Percentiles rank a stretch among this genome's conserved stretches.
These are phyloP conservation scores for Euglossa dilemma DNA, from an alignment of 1,140 invertebrate species.

Conservation along the genomic window DNA sequence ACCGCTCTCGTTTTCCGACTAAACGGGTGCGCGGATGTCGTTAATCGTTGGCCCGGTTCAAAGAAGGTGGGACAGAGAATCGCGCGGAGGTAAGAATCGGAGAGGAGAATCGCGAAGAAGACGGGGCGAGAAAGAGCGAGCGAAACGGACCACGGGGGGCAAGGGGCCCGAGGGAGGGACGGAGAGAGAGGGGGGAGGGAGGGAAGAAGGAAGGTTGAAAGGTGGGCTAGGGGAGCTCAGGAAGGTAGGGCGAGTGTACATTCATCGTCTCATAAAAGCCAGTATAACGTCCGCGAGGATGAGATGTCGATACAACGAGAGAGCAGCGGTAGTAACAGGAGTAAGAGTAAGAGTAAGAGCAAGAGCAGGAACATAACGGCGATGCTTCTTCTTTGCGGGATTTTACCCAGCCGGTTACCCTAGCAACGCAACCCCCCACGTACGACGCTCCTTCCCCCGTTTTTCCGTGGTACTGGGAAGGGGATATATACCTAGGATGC, in stretches of 20 bases:
- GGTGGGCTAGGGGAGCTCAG: conserved; percentile 21
- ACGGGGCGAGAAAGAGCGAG: not conserved
- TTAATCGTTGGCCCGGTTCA: conserved; percentile 28
- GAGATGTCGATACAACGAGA: conserved; percentile 77
- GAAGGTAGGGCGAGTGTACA: conserved; percentile 44
- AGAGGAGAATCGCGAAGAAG: not conserved
- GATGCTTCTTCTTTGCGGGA: conserved; percentile 80
- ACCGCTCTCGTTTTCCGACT: conserved; percentile 21
- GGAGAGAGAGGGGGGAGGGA: not conserved
- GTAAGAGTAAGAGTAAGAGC: conserved; percentile 46
- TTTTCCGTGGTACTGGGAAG: conserved; percentile 56
- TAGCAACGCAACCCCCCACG: conserved; percentile 75
- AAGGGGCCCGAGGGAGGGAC: not conserved
- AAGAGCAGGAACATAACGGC: conserved; percentile 52
- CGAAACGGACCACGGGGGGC: not conserved
- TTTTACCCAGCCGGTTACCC: conserved; percentile 82
- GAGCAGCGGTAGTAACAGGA: conserved; percentile 54
- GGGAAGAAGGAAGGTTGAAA: conserved; percentile 34
- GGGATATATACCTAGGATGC: conserved; percentile 78
- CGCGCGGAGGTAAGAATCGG: not conserved
- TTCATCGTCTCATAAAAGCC: conserved; percentile 68
- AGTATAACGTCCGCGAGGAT: conserved; percentile 74
- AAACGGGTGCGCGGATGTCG: conserved; percentile 14
- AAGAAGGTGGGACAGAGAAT: not conserved
- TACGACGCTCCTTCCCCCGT: conserved; percentile 59